phyloP scores from a whole-genome alignment of 2,797 vertebrate species.

The Myotis pilosus region DNA sequence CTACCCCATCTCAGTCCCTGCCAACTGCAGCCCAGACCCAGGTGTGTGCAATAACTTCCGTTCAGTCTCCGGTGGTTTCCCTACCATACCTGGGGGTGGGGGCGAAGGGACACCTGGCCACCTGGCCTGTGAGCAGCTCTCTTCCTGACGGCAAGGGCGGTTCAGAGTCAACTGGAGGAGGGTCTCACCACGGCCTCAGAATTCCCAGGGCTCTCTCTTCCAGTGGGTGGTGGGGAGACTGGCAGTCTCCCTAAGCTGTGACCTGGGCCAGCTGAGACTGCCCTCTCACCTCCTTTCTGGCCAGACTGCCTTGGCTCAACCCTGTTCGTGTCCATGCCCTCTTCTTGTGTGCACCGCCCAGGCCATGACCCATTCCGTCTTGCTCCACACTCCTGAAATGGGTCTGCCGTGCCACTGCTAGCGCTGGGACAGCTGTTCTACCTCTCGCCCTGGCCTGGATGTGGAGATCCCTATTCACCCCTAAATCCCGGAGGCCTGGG shows the following conservation, averaged over 20 bases:
- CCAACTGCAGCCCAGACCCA: background rate
- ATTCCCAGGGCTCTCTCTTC: background rate
- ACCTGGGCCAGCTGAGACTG: background rate
- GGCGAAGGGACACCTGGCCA: background rate
- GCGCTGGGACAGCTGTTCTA: background rate
- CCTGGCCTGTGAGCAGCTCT: background rate
- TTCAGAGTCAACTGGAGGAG: background rate
- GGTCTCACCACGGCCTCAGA: background rate
- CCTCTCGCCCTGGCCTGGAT: background rate
- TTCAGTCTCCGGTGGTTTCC: background rate
- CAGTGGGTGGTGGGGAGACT: background rate
- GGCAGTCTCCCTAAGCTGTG: background rate
- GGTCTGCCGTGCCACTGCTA: background rate
- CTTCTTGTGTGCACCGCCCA: background rate
- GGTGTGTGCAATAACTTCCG: background rate
- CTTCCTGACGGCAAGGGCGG: background rate
- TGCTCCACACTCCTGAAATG: slow-evolving; percentile 21
- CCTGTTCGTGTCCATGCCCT: background rate
- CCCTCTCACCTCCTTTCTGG: slow-evolving; percentile 50
- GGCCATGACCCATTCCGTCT: background rate
- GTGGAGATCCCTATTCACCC: background rate
- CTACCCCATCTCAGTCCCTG: background rate
- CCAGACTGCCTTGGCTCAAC: no score
- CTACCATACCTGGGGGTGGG: background rate
- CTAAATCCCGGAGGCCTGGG: background rate